A percentile compares a stretch with the other conserved stretches of the same genome.
phyloP scores from a whole-genome alignment of 2,797 vertebrate genomes.

The Malurus splendens region DNA sequence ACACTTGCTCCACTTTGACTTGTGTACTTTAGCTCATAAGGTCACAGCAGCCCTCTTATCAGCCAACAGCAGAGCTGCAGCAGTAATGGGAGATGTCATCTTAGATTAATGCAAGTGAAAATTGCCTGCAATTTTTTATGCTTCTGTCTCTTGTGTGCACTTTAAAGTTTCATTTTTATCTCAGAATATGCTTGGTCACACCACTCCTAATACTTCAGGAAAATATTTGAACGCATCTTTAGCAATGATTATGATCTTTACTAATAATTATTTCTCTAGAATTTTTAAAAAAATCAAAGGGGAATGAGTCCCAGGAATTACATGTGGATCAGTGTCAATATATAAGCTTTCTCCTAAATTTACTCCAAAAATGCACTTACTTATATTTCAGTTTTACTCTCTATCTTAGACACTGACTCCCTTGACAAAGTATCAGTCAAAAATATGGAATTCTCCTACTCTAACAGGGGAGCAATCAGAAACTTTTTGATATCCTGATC shows the following conservation, averaged over 20 bases:
- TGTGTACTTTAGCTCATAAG: slow-evolving; percentile 42
- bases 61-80: slow-evolving; percentile 46
- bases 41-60: slow-evolving; percentile 37
- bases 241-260: neutral
- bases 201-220: neutral
- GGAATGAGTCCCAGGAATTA: neutral
- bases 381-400: neutral
- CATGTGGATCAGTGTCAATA: neutral
- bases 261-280: slow-evolving; percentile 20
- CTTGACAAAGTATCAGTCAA: neutral
- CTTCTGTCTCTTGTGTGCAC: slow-evolving; percentile 11
- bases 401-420: neutral
- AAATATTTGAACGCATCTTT: slow-evolving; percentile 40
- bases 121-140: slow-evolving; percentile 42
- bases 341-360: neutral
- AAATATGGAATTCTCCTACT: neutral
- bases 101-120: slow-evolving; percentile 67
- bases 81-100: slow-evolving; percentile 58
- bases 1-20: neutral
- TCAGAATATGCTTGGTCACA: slow-evolving; percentile 42
- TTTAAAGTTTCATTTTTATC: slow-evolving; percentile 34
- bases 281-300: neutral
- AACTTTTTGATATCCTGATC: neutral
- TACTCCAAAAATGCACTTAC: neutral
- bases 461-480: neutral